A percentile compares a stretch with the other conserved stretches of the same genome.
phyloP scores from a whole-genome alignment of 2,888 invertebrate species.

The Dione vanillae region DNA sequence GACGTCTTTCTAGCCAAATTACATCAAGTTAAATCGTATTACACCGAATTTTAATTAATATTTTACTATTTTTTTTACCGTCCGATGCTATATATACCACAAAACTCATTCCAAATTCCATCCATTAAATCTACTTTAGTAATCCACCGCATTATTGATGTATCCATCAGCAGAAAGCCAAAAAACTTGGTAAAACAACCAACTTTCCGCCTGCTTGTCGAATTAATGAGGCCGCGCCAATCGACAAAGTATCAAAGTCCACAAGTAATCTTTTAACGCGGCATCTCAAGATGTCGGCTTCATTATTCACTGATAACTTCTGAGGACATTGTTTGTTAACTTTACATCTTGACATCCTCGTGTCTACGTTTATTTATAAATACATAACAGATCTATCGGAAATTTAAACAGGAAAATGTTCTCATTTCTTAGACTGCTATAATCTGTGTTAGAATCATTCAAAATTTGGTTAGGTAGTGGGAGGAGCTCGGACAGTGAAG shows the following conservation, averaged over 20 bases:
- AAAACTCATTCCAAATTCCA: too few species aligned
- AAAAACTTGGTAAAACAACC: background rate
- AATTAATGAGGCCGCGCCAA: slow-evolving; percentile 7
- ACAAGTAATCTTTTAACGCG: slow-evolving; percentile 20
- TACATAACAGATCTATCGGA: background rate
- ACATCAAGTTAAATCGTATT: too few species aligned
- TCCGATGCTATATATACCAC: too few species aligned
- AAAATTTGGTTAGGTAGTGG: too few species aligned
- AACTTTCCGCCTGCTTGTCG: slow-evolving; percentile 6
- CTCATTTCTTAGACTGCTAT: too few species aligned
- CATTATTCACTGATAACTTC: slow-evolving; percentile 20
- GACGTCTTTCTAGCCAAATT: too few species aligned
- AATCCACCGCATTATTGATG: background rate
- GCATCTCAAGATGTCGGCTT: background rate
- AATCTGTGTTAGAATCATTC: too few species aligned
- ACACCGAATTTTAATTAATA: too few species aligned
- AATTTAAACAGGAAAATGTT: background rate
- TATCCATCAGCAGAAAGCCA: background rate
- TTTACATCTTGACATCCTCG: background rate
- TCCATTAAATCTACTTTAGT: background rate
- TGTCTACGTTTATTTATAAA: background rate
- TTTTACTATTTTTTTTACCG: too few species aligned
- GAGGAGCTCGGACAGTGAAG: too few species aligned
- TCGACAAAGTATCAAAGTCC: slow-evolving; percentile 20
- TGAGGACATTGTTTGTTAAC: background rate